Base-by-base conservation (phyloP, 2,888 invertebrate species). In the Colletes collaris region DNA sequence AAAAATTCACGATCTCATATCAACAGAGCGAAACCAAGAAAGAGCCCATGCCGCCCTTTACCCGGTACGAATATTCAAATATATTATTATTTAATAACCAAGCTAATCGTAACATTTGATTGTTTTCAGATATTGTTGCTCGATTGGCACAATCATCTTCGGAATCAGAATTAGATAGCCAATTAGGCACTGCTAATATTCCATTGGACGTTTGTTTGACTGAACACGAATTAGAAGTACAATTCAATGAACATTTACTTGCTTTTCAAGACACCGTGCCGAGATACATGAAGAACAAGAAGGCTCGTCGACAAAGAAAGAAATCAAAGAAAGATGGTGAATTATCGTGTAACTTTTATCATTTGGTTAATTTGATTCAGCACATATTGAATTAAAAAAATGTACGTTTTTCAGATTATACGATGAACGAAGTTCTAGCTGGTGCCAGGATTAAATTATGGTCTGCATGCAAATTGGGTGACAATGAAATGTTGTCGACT, bases 361-460 rank as follows among this genome's bases (percentile, higher is more conserved):
- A 52, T 27, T 4, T n/a, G 49, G 46, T 16, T 19, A 16, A 0
- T 10, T 35, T 11, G 6, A 16, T 16, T 8, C 0, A 40, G 46
- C 2, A 19, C 53, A 10, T 46, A 52, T 59, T 55, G 8, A 55
- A 69, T 40, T 70, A 46, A 50, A 16, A 16, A 37, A 46, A 40
- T 40, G 65, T 46, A 27, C 2, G 8, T 10, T 73, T 77, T 46
- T 37, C 44, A 90, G 90, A 88, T 6, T 50, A 79, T 16, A 59
- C 76, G 19, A 63, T 82, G 0, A 91, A 89, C 56, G 89, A 87
- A 75, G 87, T 93, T 52, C 93, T 95, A 13, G 93, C 93, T 0
- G 93, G 93, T 79, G 94, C 94, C 0, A 93, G 93, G 76, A 93
- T 94, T 69, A 94, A 95, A 73, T 89, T 95, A 0, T 92, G 94